Base-by-base conservation (phyloP, 2,888 invertebrate species). In the Sphaeridia pumilis region DNA sequence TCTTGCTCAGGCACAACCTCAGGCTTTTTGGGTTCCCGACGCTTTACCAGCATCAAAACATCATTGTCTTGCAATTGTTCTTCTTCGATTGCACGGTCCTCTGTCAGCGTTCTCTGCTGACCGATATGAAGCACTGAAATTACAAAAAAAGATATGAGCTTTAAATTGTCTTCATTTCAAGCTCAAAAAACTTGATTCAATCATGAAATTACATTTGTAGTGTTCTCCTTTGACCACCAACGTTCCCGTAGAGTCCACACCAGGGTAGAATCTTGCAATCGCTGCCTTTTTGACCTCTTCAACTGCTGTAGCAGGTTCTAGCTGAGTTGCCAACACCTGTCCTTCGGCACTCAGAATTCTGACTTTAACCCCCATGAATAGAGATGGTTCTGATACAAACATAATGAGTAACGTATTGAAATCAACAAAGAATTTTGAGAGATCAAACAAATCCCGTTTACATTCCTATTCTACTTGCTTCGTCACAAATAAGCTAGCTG, bases 231-330 rank as follows among this genome's bases (percentile, higher is more conserved):
- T 52, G 3, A 47, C 47, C 4, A 21, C 31, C 3, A 70, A 68
- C 51, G 66, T 66, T 58, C 71, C 71, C 50, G 70, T 64, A 49
- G 68, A 67, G 31, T 70, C 71, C 14, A 67, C 60, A 17, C 68
- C 66, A 52, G 69, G 67, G 44, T 68, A 67, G 55, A 73, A 69
- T 55, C 70, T 69, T 28, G 68, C 66, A 42, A 72, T 60, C 10
- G 70, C 70, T 60, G 67, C 66, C 4, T 70, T 66, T 63, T 72
- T 73, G 26, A 73, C 54, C 55, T 67, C 68, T 46, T 72, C 72
- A 3, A 72, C 67, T 4, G 69, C 69, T 38, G 67, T 65, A 52
- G 69, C 71, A n/a, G 66, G 65, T 22, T 68, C 67, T 12, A 70
- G 64, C 20, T 69, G 69, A 2, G 67, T 56, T 4, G 66, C 61